Percentiles rank a stretch among this genome's conserved stretches.
phyloP scores from a whole-genome alignment of 2,113 vertebrate species.

The Bujurquina vittata region DNA sequence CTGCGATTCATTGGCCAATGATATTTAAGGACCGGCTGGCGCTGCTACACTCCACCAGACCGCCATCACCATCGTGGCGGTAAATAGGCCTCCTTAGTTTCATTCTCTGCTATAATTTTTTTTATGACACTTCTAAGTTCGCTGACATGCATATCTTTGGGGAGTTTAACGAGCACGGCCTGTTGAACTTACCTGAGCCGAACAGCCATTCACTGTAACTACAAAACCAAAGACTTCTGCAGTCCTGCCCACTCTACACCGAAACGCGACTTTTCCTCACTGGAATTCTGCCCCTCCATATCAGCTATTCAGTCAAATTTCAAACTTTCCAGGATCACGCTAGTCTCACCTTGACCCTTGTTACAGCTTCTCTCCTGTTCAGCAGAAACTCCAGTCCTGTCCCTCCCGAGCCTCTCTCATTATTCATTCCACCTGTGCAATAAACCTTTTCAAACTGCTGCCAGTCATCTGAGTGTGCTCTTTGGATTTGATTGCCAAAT shows the following conservation, averaged over 20 bases:
- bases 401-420: neutral
- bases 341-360: neutral
- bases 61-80: neutral
- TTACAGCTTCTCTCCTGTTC: neutral
- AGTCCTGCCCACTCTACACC: neutral
- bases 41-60: rapidly evolving
- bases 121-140: neutral
- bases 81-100: neutral
- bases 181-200: neutral
- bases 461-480: neutral
- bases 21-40: neutral
- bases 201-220: neutral
- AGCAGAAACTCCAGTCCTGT: neutral
- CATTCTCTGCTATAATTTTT: neutral
- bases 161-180: neutral
- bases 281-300: neutral
- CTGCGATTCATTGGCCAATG: neutral
- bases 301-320: neutral
- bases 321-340: neutral
- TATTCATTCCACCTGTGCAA: neutral
- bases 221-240: neutral
- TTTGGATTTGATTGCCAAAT: neutral
- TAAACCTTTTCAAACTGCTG: neutral
- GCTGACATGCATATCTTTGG: neutral
- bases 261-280: neutral